Percentiles rank a stretch among this genome's conserved stretches.
These are phyloP conservation scores for Zaprionus ornatus DNA, from an alignment of 1,140 invertebrate species.

Conservation along the genomic window DNA sequence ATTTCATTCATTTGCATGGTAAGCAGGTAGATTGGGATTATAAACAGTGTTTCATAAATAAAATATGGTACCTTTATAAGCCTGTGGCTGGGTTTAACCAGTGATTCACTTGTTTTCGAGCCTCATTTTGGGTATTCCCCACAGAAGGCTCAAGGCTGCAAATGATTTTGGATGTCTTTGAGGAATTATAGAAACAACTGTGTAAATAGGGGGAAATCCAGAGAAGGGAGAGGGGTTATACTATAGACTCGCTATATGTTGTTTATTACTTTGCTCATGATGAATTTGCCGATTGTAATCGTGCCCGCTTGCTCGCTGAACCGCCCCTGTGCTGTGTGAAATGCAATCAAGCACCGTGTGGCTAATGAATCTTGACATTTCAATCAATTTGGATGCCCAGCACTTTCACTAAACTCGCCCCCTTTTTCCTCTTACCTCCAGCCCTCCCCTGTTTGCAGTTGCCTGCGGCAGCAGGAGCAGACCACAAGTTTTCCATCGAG, in stretches of 20 bases:
- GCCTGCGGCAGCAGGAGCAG: neutral
- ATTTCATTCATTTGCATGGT: conserved; percentile 76
- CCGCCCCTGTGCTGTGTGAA: conserved; percentile 28
- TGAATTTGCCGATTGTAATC: neutral
- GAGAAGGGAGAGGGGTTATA: neutral
- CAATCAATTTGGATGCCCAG: conserved; percentile 56
- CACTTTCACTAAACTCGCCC: conserved; percentile 50
- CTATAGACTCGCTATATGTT: neutral
- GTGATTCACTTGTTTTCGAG: conserved; percentile 58
- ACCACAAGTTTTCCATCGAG: conserved; percentile 37
- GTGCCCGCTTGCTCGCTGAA: conserved; percentile 19
- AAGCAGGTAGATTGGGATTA: conserved; percentile 32
- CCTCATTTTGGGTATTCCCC: conserved; percentile 22
- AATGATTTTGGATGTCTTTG: neutral
- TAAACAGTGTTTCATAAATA: conserved; percentile 44
- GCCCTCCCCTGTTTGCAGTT: neutral
- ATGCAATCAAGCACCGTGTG: conserved; percentile 29
- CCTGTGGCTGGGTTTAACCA: conserved; percentile 38
- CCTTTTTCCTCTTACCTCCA: neutral
- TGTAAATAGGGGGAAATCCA: neutral
- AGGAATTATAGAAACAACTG: conserved; percentile 13
- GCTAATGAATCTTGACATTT: conserved; percentile 80
- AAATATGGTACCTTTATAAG: conserved; percentile 31
- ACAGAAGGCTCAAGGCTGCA: neutral
- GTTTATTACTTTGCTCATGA: neutral